Evolutionary conservation across 2,888 invertebrate species (phyloP), one percentile per base, ranked within the genome.

Genomic region (Hyposoter didymator): DNA sequence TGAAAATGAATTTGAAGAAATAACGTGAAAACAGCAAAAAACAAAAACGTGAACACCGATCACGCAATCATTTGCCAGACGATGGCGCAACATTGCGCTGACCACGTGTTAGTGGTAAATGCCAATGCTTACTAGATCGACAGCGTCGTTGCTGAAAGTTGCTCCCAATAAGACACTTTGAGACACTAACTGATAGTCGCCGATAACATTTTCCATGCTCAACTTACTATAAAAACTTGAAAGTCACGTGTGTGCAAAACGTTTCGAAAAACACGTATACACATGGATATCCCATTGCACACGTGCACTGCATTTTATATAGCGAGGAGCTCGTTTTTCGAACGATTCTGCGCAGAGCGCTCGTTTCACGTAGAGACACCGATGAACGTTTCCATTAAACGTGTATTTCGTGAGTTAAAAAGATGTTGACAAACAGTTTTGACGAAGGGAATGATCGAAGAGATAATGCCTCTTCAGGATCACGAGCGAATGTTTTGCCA

Each of bases 311-410:
- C 4, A 6, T 67, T 52, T 14, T 17, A 81, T n/a, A n/a, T n/a
- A n/a, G n/a, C 35, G 19, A 0, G 35, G 5, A 14, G 32, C 17
- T 47, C n/a, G n/a, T 49, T 43, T 17, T 35, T 5, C 32, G 19
- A 43, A 28, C 64, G 75, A 70, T 52, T 35, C 28, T 73, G 49
- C 22, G 39, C 22, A 17, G 8, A 1, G 28, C 43, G 47, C 19
- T 62, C 35, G n/a, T n/a, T 59, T 12, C 8, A 6, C 32, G 12
- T 1, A 39, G 12, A 35, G 17, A n/a, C 17, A 8, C n/a, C 17
- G 12, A 67, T 62, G 4, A 73, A 67, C 67, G 73, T 84, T 59
- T 81, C 66, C 49, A 7, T 35, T 28, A 6, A 12, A 35, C 64
- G 49, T 32, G 2, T 45, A 19, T 8, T 49, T 17, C n/a, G 6